Conservation (phyloP, 2,888 invertebrate species). For the Perizoma affinitatum region DNA sequence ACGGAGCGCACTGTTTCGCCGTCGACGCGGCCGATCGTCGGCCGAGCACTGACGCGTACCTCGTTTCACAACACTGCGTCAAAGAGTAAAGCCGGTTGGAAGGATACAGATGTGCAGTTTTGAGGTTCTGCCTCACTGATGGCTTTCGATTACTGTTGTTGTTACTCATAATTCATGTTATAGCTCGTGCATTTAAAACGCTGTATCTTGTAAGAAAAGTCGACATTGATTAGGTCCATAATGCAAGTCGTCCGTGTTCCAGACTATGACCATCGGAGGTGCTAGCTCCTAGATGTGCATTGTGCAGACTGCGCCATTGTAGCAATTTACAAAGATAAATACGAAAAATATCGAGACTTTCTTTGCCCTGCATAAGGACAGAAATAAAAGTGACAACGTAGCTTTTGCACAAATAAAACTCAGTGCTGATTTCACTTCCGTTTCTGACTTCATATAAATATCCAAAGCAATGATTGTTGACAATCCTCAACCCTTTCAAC, state of each 20-base stretch:
- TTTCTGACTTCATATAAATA: background rate
- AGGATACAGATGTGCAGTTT: constrained; percentile 8
- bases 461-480: background rate
- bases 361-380: no score
- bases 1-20: constrained; percentile 59
- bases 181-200: no score
- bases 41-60: constrained; percentile 70
- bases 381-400: constrained; percentile 1
- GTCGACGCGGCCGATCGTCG: constrained; percentile 67
- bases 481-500: background rate
- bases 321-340: no score
- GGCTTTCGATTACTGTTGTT: constrained; percentile 2
- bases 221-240: no score
- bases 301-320: no score
- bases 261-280: no score
- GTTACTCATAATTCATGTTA: no score
- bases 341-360: no score
- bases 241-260: no score
- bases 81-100: constrained; percentile 53
- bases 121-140: constrained; percentile 20
- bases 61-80: constrained; percentile 73
- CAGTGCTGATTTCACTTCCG: background rate
- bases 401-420: background rate
- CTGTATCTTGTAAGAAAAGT: no score
- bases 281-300: no score